phyloP scores from a whole-genome alignment of 1,140 invertebrate species.

The Stegodyphus dumicola region DNA sequence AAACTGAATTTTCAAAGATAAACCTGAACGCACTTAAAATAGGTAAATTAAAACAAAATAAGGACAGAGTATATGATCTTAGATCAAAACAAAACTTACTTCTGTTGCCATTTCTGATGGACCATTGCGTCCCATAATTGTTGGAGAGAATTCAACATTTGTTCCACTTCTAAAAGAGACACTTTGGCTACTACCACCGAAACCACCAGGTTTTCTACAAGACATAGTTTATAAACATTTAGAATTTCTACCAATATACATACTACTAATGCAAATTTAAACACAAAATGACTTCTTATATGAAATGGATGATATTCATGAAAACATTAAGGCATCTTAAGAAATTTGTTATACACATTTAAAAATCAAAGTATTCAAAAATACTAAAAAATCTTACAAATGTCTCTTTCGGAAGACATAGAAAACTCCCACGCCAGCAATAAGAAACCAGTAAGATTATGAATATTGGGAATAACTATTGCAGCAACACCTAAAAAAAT shows the following conservation, averaged over 20 bases:
- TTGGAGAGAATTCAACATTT: constrained; percentile 83
- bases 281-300: too few relatives aligned
- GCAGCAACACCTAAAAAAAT: too few relatives aligned
- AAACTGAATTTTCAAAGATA: too few relatives aligned
- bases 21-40: too few relatives aligned
- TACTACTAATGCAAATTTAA: too few relatives aligned
- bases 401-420: too few relatives aligned
- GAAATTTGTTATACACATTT: too few relatives aligned
- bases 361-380: too few relatives aligned
- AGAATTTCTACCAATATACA: not conserved
- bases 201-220: constrained; percentile 62
- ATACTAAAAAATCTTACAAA: too few relatives aligned
- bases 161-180: constrained; percentile 96
- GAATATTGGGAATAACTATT: not conserved
- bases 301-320: too few relatives aligned
- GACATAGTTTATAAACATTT: not conserved
- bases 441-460: not conserved
- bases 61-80: not conserved
- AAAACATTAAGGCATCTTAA: too few relatives aligned
- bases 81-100: constrained; percentile 63
- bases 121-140: constrained; percentile 64
- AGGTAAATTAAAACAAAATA: not conserved
- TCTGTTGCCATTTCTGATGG: constrained; percentile 61
- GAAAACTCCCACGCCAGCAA: too few relatives aligned
- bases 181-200: constrained; percentile 82